Evolutionary conservation across 2,113 vertebrate species (phyloP).

Genomic region (Serilophus lunatus): DNA sequence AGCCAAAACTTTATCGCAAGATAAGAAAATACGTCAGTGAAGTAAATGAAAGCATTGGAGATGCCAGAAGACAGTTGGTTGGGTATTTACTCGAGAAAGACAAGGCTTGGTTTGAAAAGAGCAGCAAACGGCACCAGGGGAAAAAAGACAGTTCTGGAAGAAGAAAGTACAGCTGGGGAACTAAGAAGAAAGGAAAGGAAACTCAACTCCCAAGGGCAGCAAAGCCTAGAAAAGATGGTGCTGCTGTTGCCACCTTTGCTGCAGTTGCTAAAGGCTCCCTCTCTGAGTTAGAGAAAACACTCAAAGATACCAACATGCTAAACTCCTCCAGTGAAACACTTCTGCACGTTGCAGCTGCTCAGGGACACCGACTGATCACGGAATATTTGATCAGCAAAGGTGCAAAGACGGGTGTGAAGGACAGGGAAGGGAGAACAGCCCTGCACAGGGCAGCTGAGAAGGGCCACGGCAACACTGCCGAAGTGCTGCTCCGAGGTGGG

Average conservation of each 20-base stretch:
- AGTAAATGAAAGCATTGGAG: constrained; percentile 68
- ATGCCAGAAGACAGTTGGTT: constrained; percentile 77
- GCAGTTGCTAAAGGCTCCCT: constrained; percentile 55
- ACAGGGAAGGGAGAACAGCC: constrained; percentile 68
- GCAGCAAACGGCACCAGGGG: not conserved
- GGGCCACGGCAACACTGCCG: constrained; percentile 44
- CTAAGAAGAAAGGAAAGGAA: constrained; percentile 1
- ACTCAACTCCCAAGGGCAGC: not conserved
- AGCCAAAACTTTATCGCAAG: constrained; percentile 76
- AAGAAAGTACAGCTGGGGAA: not conserved
- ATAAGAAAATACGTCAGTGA: constrained; percentile 70
- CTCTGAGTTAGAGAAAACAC: constrained; percentile 43
- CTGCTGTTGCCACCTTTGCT: constrained; percentile 22
- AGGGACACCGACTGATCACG: constrained; percentile 49
- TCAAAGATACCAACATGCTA: constrained; percentile 38
- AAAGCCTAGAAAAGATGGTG: not conserved
- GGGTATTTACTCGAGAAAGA: constrained; percentile 81
- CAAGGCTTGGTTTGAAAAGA: constrained; percentile 24
- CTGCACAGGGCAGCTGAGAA: constrained; percentile 76
- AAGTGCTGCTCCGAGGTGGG: constrained; percentile 51
- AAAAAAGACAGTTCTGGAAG: not conserved
- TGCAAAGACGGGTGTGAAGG: constrained; percentile 64
- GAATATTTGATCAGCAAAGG: constrained; percentile 74
- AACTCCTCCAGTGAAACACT: constrained; percentile 67
- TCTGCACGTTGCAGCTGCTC: constrained; percentile 72